Evolutionary conservation across 2,113 vertebrate species (phyloP).

Genomic region (Nibea coibor): DNA sequence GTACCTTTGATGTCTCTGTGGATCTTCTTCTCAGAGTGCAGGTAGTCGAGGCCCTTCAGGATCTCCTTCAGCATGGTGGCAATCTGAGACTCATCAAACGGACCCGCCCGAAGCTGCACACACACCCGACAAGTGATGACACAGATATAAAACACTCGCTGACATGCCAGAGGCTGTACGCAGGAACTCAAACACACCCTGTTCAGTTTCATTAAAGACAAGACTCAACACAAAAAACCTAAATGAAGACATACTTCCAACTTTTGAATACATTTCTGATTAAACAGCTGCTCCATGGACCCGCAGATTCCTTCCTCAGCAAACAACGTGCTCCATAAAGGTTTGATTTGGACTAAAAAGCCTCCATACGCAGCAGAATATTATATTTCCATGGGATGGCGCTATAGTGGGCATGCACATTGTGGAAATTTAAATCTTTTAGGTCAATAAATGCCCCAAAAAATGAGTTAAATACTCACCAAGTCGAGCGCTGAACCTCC

Average conservation of each 20-base stretch:
- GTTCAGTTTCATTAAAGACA: constrained; percentile 21
- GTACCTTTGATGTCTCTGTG: constrained; percentile 82
- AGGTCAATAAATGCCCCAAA: not conserved
- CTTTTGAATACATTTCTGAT: too few relatives aligned
- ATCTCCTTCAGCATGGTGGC: constrained; percentile 83
- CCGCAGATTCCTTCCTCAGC: not conserved
- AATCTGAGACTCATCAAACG: constrained; percentile 78
- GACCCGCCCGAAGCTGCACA: constrained; percentile 68
- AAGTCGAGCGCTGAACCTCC: constrained; percentile 79
- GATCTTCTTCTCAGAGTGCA: constrained; percentile 82
- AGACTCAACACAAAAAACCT: constrained; percentile 3
- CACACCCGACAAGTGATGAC: constrained; percentile 3
- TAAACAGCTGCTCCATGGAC: too few relatives aligned
- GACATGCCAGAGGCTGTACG: not conserved
- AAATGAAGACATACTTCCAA: too few relatives aligned
- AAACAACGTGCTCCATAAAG: not conserved
- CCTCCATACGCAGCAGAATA: not conserved
- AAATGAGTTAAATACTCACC: constrained; percentile 60
- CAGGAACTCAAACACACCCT: constrained; percentile 30
- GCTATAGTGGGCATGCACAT: not conserved
- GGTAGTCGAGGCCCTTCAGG: constrained; percentile 80
- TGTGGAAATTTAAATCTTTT: not conserved
- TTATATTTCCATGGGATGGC: not conserved
- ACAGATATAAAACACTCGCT: constrained; percentile 7
- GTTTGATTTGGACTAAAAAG: not conserved